Evolutionary conservation across 2,888 invertebrate genomes (phyloP), one percentile per base, ranked within the genome.

Genomic region (Meta bourneti): DNA sequence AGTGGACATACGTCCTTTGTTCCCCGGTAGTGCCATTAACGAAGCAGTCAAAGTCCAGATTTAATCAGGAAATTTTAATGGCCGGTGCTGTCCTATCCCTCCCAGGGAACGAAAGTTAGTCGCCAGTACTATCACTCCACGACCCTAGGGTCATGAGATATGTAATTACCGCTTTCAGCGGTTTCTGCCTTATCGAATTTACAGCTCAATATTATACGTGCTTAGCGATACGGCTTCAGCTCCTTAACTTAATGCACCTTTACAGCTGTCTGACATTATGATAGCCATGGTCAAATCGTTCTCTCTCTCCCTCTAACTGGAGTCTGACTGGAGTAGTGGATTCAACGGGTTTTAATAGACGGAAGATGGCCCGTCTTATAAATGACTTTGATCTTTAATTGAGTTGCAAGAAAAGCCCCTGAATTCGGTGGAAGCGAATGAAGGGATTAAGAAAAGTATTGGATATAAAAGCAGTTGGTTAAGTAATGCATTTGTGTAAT

Each of bases 51-150:
- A 78, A 86, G 77, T 61, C 78, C 78, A 86, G 86, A 86, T 86
- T 86, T 77, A 86, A 86, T 86, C 86, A 86, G 49, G n/a, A 69
- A 75, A 86, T 86, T 86, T 86, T 86, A 86, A 78, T 86, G 86
- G 86, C 49, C 71, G 51, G 78, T 61, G n/a, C 75, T 7, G 69
- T 69, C 48, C n/a, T 19, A 86, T 86, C 78, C 77, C 86, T 86
- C 71, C 70, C 77, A 86, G 78, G 78, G 54, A 78, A 51, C 69
- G 51, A 86, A 70, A 77, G 86, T 78, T 70, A 78, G 70, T 34
- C 54, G 52, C 80, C 48, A 4, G 51, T 20, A 48, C 11, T 61
- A 84, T 61, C 34, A 48, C 34, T 74, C 20, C 16, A 70, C n/a
- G 84, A 61, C 86, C 85, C 78, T 48, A 13, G 48, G 70, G 86